These are phyloP conservation scores for Cyaniris semiargus DNA, from an alignment of 2,888 invertebrate species.

Conservation along the genomic window DNA sequence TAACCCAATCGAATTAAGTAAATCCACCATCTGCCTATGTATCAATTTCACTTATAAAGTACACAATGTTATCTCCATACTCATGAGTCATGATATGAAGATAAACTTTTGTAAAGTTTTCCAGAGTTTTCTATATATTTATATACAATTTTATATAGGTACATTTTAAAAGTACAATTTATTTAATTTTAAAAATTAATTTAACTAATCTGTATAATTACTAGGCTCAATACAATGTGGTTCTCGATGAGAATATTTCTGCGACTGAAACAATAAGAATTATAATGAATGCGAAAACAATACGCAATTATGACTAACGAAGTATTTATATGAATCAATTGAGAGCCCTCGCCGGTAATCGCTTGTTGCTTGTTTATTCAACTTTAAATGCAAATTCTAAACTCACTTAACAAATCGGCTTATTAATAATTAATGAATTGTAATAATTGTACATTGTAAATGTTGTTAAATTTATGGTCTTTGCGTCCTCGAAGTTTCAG, in stretches of 20 bases:
- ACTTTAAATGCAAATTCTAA: constrained; percentile 48
- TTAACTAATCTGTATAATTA: not conserved
- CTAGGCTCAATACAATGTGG: not conserved
- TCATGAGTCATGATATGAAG: too few relatives aligned
- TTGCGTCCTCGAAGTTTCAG: not conserved
- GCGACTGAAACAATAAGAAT: not conserved
- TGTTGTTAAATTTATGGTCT: not conserved
- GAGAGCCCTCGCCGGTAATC: not conserved
- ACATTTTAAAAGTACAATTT: too few relatives aligned
- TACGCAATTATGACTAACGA: constrained; percentile 24
- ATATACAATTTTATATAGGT: too few relatives aligned
- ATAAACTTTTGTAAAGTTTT: too few relatives aligned
- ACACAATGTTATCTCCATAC: too few relatives aligned
- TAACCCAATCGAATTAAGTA: too few relatives aligned
- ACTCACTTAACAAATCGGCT: not conserved
- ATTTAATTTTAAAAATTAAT: too few relatives aligned
- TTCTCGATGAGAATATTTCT: not conserved
- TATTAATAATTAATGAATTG: constrained; percentile 14
- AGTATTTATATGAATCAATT: constrained; percentile 20
- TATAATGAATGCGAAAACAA: constrained; percentile 10
- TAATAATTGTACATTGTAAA: not conserved
- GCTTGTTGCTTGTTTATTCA: constrained; percentile 67
- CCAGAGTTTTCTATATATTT: too few relatives aligned
- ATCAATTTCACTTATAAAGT: too few relatives aligned
- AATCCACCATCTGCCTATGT: too few relatives aligned